These are phyloP conservation scores for Archips xylosteana DNA, from an alignment of 2,888 invertebrate genomes.

Conservation along the genomic window DNA sequence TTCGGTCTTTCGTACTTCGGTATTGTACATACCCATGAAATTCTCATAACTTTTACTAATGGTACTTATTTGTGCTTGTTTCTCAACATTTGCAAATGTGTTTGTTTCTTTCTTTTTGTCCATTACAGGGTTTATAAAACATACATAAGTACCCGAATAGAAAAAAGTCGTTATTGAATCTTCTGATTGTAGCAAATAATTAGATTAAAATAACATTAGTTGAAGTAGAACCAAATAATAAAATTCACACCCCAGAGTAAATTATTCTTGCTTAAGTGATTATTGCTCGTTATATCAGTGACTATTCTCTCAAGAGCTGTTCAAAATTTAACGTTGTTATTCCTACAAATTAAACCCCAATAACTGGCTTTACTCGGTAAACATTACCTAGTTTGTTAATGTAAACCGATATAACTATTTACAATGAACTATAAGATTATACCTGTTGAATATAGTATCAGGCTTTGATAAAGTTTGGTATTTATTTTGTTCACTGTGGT, in stretches of 20 bases:
- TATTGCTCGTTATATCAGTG: not conserved
- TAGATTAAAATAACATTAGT: no score
- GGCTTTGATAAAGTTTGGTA: not conserved
- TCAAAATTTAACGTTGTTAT: not conserved
- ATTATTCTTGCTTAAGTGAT: not conserved
- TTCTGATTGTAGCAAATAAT: not conserved
- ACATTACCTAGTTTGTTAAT: not conserved
- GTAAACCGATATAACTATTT: not conserved
- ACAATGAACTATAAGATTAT: not conserved
- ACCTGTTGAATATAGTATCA: not conserved
- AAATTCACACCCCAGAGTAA: not conserved
- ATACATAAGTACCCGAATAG: no score
- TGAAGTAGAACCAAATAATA: no score
- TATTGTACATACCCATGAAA: no score
- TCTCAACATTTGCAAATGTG: no score
- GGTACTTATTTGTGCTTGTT: no score
- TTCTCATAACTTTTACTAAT: no score
- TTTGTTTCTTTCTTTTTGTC: no score
- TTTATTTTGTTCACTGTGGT: not conserved
- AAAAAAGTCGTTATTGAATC: no score
- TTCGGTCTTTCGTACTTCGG: no score
- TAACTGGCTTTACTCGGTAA: not conserved
- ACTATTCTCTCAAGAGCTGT: not conserved
- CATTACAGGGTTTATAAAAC: no score
- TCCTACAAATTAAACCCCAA: slow-evolving; percentile 4